phyloP scores from a whole-genome alignment of 2,113 vertebrate species.

The Mystacornis crossleyi region DNA sequence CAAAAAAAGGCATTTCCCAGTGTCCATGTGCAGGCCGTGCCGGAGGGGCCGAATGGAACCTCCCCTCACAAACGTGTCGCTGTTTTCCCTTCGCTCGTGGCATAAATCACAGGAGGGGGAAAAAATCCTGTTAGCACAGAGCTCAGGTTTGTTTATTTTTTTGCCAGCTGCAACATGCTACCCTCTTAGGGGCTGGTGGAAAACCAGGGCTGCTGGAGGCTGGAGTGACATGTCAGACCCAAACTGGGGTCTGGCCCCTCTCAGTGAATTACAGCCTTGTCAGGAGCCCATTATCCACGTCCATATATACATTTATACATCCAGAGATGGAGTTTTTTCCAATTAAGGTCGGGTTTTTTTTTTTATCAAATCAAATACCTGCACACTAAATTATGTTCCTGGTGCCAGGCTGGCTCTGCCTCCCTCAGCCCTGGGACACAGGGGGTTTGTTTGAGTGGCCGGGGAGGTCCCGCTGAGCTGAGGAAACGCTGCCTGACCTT shows the following conservation, averaged over 20 bases:
- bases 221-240: conserved; percentile 71
- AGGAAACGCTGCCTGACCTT: neutral
- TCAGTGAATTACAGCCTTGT: conserved; percentile 81
- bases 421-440: conserved; percentile 5
- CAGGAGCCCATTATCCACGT: conserved; percentile 66
- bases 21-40: neutral
- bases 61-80: conserved; percentile 57
- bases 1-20: neutral
- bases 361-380: conserved; percentile 83
- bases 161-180: conserved; percentile 81
- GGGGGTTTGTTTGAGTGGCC: conserved; percentile 39
- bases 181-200: conserved; percentile 79
- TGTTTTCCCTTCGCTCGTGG: conserved; percentile 74
- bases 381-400: conserved; percentile 77
- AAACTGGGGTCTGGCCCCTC: conserved; percentile 66
- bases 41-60: conserved; percentile 59
- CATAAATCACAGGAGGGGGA: conserved; percentile 62
- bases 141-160: conserved; percentile 80
- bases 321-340: conserved; percentile 10
- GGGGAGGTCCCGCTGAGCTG: neutral
- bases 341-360: conserved; percentile 69
- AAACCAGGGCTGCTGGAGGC: conserved; percentile 75
- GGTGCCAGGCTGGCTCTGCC: conserved; percentile 78
- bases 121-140: conserved; percentile 67
- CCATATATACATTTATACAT: neutral